Percentiles rank a stretch among this genome's conserved stretches.
Evolutionary conservation across 2,888 invertebrate species (phyloP).

Genomic region (Platycnemis pennipes): DNA sequence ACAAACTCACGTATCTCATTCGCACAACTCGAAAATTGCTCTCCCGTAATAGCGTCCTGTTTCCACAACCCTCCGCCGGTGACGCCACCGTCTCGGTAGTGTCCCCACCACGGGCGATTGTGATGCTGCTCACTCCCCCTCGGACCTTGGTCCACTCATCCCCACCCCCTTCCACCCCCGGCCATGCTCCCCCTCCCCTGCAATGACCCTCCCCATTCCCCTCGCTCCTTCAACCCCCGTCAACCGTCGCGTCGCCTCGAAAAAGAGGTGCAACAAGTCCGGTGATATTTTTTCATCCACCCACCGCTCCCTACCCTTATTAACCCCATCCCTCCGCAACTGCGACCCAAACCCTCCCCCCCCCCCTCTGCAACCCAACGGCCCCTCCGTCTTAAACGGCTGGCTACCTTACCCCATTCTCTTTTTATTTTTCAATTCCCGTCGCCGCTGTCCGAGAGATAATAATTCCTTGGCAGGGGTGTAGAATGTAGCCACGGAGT

Average conservation of each 20-base stretch:
- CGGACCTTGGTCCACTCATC: not conserved
- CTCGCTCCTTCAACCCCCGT: not conserved
- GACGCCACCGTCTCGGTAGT: constrained; percentile 57
- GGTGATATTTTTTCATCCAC: constrained; percentile 35
- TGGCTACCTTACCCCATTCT: not conserved
- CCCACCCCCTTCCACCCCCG: not conserved
- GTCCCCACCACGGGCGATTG: constrained; percentile 41
- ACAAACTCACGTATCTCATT: constrained; percentile 35
- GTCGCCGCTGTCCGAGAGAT: not conserved
- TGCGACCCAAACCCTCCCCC: not conserved
- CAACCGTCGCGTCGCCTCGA: constrained; percentile 3
- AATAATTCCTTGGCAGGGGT: not conserved
- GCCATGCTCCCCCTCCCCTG: not conserved
- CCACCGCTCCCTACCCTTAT: not conserved
- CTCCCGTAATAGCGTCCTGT: constrained; percentile 40
- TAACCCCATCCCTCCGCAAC: not conserved
- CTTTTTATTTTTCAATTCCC: not conserved
- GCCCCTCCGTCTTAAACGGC: not conserved
- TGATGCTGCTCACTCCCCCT: constrained; percentile 41
- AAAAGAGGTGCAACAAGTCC: constrained; percentile 60
- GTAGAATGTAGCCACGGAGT: not conserved
- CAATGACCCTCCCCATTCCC: not conserved
- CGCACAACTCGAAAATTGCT: constrained; percentile 44
- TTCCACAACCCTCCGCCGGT: constrained; percentile 35
- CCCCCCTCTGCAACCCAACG: not conserved